phyloP scores from a whole-genome alignment of 2,888 invertebrate species.

The Dysmachus trigonus region DNA sequence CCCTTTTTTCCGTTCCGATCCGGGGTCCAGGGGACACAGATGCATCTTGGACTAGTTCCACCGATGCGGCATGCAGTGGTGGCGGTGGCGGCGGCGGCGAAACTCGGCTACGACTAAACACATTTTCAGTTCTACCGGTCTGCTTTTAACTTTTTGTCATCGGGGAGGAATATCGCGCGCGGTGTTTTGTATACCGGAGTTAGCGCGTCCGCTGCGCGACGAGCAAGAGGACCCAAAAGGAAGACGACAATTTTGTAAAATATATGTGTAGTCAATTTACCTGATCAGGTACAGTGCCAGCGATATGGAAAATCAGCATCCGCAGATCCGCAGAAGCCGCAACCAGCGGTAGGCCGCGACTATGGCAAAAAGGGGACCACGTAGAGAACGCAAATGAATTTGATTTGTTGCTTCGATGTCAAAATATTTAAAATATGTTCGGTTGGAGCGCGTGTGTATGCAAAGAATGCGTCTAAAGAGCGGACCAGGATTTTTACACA shows the following conservation, averaged over 20 bases:
- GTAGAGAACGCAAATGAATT: constrained; percentile 47
- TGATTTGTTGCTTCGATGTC: constrained; percentile 50
- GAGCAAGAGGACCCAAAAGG: constrained; percentile 9
- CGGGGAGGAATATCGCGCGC: constrained; percentile 37
- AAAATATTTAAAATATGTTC: constrained; percentile 51
- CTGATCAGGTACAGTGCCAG: constrained; percentile 38
- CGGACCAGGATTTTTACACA: constrained; percentile 49
- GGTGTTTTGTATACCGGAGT: constrained; percentile 26
- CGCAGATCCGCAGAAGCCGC: constrained; percentile 24
- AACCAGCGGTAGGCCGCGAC: constrained; percentile 13
- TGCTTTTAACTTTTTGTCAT: constrained; percentile 42
- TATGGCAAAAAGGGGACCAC: not conserved
- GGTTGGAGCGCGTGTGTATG: constrained; percentile 49
- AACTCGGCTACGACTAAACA: constrained; percentile 17
- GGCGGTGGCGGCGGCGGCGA: too few relatives aligned
- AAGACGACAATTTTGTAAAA: constrained; percentile 39
- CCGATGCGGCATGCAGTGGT: too few relatives aligned
- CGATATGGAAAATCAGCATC: constrained; percentile 42
- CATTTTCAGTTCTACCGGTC: constrained; percentile 31
- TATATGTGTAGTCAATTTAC: constrained; percentile 44
- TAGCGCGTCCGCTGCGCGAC: constrained; percentile 27
- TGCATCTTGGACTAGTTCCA: constrained; percentile 29
- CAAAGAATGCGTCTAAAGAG: constrained; percentile 49
- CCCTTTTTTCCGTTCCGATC: not conserved
- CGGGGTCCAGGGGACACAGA: not conserved